These are phyloP conservation scores for Melanotaenia pygmaea DNA, from an alignment of 2,797 vertebrate genomes.

Conservation along the genomic window DNA sequence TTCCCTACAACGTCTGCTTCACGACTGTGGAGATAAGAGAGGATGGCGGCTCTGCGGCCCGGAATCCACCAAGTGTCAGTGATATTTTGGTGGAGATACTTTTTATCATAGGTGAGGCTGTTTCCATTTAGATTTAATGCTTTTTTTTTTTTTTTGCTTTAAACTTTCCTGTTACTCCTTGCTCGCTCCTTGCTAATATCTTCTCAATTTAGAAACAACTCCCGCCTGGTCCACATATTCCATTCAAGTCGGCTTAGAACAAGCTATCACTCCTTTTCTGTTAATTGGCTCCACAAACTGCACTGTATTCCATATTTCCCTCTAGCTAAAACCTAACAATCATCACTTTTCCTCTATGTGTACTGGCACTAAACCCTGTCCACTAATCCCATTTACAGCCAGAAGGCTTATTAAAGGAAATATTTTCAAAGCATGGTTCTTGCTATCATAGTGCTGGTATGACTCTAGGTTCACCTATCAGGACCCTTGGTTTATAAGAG, in stretches of 20 bases:
- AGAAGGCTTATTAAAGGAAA: constrained; percentile 19
- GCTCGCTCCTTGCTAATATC: not conserved
- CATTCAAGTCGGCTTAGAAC: constrained; percentile 8
- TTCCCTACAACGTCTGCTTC: constrained; percentile 86
- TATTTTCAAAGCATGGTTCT: not conserved
- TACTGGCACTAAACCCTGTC: constrained; percentile 1
- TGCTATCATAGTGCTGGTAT: not conserved
- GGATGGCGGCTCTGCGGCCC: constrained; percentile 67
- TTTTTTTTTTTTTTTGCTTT: no score
- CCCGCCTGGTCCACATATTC: constrained; percentile 7
- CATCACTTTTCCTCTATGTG: constrained; percentile 1
- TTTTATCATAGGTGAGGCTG: constrained; percentile 81
- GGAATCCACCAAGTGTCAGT: constrained; percentile 82
- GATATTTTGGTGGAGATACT: constrained; percentile 86
- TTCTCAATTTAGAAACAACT: not conserved
- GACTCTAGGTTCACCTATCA: not conserved
- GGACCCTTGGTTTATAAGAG: not conserved
- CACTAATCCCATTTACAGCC: constrained; percentile 6
- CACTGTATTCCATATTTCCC: not conserved
- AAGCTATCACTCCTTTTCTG: not conserved
- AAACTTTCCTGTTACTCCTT: no score
- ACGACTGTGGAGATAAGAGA: constrained; percentile 75
- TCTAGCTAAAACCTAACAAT: constrained; percentile 15
- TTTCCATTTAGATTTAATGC: not conserved
- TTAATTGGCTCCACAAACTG: constrained; percentile 27